Evolutionary conservation across 2,797 vertebrate species (phyloP).

Genomic region (Aselliscus stoliczkanus): DNA sequence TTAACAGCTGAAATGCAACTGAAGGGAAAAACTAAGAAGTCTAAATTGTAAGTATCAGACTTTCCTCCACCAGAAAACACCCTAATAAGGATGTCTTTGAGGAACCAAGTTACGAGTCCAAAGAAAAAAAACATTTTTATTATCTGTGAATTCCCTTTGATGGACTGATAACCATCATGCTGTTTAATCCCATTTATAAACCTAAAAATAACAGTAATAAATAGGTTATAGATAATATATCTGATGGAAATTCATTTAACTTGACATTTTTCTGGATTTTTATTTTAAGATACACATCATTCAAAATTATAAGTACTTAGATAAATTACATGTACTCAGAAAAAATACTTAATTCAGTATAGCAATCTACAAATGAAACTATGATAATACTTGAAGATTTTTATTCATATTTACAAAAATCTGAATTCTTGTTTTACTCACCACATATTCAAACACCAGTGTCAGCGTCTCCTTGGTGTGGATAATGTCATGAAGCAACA

Average conservation of each 20-base stretch:
- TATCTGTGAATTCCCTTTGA: conserved; percentile 18
- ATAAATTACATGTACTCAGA: background rate
- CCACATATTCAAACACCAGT: conserved; percentile 91
- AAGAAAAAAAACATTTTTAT: background rate
- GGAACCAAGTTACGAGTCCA: background rate
- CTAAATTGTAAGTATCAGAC: conserved; percentile 54
- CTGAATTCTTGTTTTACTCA: conserved; percentile 78
- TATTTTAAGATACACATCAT: background rate
- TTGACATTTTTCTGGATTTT: conserved; percentile 6
- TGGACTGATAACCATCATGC: background rate
- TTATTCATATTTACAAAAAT: background rate
- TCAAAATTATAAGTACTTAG: background rate
- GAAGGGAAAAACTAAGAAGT: conserved; percentile 54
- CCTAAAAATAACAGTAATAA: background rate
- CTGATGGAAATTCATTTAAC: background rate
- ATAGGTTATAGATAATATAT: background rate
- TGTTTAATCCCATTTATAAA: background rate
- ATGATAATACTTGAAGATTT: background rate
- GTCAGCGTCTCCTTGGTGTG: conserved; percentile 91
- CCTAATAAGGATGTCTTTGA: conserved; percentile 47
- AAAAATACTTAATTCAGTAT: background rate
- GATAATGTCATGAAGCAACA: conserved; percentile 91
- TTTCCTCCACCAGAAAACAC: background rate
- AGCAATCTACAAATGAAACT: background rate
- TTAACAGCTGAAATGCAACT: conserved; percentile 74